Evolutionary conservation across 2,797 vertebrate genomes (phyloP).

Genomic region (Oreochromis grahami): DNA sequence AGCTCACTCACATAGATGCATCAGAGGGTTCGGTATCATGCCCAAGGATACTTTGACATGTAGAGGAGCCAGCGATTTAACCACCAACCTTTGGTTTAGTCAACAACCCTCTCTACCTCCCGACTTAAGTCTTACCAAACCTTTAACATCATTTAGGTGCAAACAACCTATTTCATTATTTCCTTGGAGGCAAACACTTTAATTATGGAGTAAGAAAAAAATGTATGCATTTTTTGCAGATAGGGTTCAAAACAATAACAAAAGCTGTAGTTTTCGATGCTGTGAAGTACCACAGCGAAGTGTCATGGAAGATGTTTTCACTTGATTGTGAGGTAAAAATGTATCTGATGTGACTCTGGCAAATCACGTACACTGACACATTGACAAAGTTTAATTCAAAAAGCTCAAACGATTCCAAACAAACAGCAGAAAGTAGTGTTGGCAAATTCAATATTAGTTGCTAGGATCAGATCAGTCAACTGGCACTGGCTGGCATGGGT

Average conservation of each 20-base stretch:
- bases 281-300: background rate
- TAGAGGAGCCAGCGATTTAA: background rate
- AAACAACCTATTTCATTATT: background rate
- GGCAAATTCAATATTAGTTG: background rate
- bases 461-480: background rate
- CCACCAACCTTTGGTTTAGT: background rate
- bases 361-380: background rate
- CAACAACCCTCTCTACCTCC: background rate
- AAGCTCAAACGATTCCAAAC: background rate
- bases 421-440: background rate
- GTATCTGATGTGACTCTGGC: background rate
- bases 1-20: background rate
- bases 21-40: background rate
- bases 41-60: too few species aligned
- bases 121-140: background rate
- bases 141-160: background rate
- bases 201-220: background rate
- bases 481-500: background rate
- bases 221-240: too few species aligned
- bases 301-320: background rate
- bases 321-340: background rate
- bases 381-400: background rate
- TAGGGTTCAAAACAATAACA: background rate
- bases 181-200: background rate
- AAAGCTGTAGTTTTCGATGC: background rate